Evolutionary conservation across 2,113 vertebrate genomes (phyloP).

Genomic region (Narcine bancroftii): DNA sequence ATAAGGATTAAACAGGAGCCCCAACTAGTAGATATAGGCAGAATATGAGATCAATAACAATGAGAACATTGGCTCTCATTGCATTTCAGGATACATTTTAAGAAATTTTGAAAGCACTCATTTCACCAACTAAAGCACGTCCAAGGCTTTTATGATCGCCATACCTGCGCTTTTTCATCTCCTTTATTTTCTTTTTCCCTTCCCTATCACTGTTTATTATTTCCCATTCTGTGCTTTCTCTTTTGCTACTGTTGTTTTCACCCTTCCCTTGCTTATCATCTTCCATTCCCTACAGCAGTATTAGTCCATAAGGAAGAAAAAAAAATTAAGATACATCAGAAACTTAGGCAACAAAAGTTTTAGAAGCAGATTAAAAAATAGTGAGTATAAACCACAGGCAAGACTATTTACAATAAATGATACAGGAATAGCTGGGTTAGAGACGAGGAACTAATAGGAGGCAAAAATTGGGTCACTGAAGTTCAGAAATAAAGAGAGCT

Average conservation of each 20-base stretch:
- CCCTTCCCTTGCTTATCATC: not conserved
- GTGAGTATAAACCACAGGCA: not conserved
- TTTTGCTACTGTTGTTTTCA: not conserved
- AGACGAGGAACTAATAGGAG: not conserved
- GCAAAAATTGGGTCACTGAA: too few species aligned
- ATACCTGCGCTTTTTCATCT: not conserved
- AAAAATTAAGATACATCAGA: not conserved
- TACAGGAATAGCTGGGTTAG: not conserved
- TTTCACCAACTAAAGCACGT: not conserved
- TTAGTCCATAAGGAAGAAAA: not conserved
- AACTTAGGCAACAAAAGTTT: not conserved
- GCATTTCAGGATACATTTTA: not conserved
- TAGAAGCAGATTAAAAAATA: not conserved
- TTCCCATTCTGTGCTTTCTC: not conserved
- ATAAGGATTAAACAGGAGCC: not conserved
- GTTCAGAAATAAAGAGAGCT: too few species aligned
- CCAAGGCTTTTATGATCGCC: not conserved
- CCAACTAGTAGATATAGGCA: not conserved
- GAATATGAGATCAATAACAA: not conserved
- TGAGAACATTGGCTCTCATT: not conserved
- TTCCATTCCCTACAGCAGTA: not conserved
- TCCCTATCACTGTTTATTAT: not conserved
- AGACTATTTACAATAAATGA: not conserved
- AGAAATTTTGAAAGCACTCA: not conserved
- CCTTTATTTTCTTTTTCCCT: not conserved